These are phyloP conservation scores for Papilio machaon DNA, from an alignment of 1,140 invertebrate species.

Conservation along the genomic window DNA sequence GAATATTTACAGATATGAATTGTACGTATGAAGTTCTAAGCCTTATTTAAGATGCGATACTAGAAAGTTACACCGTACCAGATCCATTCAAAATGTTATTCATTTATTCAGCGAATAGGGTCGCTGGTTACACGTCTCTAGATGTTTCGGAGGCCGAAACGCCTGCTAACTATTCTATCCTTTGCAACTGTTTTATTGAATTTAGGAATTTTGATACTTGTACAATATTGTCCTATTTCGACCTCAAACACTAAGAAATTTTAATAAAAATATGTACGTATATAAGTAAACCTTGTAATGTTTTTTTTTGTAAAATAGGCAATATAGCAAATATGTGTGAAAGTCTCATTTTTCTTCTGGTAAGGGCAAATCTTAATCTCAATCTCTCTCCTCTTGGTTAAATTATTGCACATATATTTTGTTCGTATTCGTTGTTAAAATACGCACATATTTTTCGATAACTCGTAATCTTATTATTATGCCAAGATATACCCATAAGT, in stretches of 20 bases:
- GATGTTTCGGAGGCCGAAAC: background rate
- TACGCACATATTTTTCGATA: too few relatives aligned
- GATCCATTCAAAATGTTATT: background rate
- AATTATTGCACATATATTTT: too few relatives aligned
- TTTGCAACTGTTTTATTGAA: constrained; percentile 9
- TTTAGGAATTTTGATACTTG: background rate
- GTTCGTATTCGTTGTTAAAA: too few relatives aligned
- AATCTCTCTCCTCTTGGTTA: too few relatives aligned
- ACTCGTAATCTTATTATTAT: too few relatives aligned
- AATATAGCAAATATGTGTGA: too few relatives aligned
- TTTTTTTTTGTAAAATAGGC: too few relatives aligned
- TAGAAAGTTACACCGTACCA: constrained; percentile 3
- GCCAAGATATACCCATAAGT: too few relatives aligned
- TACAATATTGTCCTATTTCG: background rate
- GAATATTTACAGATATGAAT: background rate
- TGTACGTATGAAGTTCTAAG: background rate
- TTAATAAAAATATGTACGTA: background rate
- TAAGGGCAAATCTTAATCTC: too few relatives aligned
- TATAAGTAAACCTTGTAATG: too few relatives aligned
- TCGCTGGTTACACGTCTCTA: constrained; percentile 3
- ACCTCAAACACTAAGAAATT: background rate
- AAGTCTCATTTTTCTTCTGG: too few relatives aligned
- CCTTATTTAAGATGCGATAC: background rate
- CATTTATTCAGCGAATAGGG: constrained; percentile 1
- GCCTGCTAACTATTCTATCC: constrained; percentile 1